These are phyloP conservation scores for Brachirus orientalis DNA, from an alignment of 2,113 vertebrate species.

Conservation along the genomic window DNA sequence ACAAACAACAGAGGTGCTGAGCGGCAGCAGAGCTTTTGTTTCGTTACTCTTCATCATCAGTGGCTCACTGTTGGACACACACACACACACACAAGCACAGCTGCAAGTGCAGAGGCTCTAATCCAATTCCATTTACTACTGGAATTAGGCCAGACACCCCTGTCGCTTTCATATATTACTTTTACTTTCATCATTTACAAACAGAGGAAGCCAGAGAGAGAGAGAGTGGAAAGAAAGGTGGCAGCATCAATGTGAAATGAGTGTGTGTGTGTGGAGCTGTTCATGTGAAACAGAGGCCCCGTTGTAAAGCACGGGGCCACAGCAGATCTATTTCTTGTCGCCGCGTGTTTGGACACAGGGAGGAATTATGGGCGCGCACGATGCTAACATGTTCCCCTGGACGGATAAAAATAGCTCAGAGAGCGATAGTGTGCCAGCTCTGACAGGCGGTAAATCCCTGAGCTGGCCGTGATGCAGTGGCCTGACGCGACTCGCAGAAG, in stretches of 20 bases:
- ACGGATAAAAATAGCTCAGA: constrained; percentile 47
- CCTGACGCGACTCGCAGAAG: constrained; percentile 6
- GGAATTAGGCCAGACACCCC: constrained; percentile 72
- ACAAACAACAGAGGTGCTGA: constrained; percentile 14
- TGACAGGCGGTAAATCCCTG: constrained; percentile 18
- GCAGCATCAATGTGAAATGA: constrained; percentile 47
- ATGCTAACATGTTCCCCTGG: constrained; percentile 37
- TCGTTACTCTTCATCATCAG: constrained; percentile 38
- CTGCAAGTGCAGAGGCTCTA: constrained; percentile 46
- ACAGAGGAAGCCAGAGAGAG: constrained; percentile 2
- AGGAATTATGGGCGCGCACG: constrained; percentile 53
- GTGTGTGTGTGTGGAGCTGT: constrained; percentile 35
- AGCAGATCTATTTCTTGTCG: constrained; percentile 49
- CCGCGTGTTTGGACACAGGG: constrained; percentile 57
- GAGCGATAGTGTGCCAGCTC: constrained; percentile 4
- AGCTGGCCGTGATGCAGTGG: background rate
- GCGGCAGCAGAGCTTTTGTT: constrained; percentile 24
- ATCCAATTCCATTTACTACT: constrained; percentile 65
- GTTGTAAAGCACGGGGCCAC: constrained; percentile 38
- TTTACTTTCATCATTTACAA: constrained; percentile 65
- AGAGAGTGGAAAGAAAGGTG: constrained; percentile 14
- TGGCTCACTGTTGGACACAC: constrained; percentile 14
- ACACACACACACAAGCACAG: constrained; percentile 20
- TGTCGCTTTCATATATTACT: constrained; percentile 58
- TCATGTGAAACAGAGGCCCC: constrained; percentile 53